Percentiles rank a stretch among this genome's conserved stretches.
phyloP scores from a whole-genome alignment of 2,113 vertebrate species.

The Chionomys nivalis region DNA sequence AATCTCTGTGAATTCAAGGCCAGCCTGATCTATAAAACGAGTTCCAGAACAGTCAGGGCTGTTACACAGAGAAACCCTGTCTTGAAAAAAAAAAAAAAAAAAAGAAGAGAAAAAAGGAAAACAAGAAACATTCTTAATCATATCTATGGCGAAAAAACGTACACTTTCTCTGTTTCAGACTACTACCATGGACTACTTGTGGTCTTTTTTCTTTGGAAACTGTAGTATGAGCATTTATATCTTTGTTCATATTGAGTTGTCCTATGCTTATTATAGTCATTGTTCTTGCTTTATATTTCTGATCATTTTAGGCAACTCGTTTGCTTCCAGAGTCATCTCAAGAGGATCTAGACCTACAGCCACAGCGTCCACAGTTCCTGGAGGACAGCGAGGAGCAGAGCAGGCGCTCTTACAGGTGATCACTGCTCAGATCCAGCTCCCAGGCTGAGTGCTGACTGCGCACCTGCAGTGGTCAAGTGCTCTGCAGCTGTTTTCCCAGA shows the following conservation, averaged over 20 bases:
- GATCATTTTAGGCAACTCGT: conserved; percentile 88
- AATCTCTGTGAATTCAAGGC: no score
- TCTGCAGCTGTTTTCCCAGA: accelerated
- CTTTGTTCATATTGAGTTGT: background rate
- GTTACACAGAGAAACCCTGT: no score
- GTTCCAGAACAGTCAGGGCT: no score
- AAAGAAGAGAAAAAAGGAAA: no score
- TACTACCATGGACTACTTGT: accelerated
- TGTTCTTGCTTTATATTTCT: conserved; percentile 43
- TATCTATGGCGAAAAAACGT: background rate
- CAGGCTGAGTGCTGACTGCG: accelerated
- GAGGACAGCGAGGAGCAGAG: conserved; percentile 93
- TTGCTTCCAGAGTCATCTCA: conserved; percentile 92
- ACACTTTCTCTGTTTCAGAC: background rate
- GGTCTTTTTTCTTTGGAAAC: background rate
- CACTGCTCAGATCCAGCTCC: background rate
- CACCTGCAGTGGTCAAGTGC: background rate
- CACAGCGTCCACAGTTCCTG: conserved; percentile 89
- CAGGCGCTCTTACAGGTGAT: conserved; percentile 94
- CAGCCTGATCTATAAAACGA: no score
- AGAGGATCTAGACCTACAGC: conserved; percentile 90
- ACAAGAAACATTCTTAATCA: background rate
- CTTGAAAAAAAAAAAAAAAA: no score
- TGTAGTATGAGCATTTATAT: background rate
- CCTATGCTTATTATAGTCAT: background rate